Percentiles rank a stretch among this genome's conserved stretches.
These are phyloP conservation scores for Tokudaia muenninki DNA, from an alignment of 2,797 vertebrate genomes.

Conservation along the genomic window DNA sequence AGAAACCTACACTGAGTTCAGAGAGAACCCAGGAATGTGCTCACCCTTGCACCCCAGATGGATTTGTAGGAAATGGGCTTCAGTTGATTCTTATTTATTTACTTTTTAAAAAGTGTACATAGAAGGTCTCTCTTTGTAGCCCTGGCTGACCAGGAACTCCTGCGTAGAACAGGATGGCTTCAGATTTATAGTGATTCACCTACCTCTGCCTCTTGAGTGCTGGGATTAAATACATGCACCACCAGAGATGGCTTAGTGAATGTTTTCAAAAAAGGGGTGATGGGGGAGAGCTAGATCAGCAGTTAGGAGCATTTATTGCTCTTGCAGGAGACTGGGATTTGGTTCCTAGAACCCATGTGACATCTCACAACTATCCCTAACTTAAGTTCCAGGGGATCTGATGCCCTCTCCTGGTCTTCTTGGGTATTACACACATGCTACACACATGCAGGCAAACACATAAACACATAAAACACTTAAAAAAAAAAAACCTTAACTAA, in stretches of 20 bases:
- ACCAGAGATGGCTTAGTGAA: background rate
- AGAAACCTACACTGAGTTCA: rapidly evolving
- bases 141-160: background rate
- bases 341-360: background rate
- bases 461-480: background rate
- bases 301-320: background rate
- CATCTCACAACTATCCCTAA: background rate
- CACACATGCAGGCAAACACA: background rate
- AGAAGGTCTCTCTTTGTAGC: background rate
- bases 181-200: background rate
- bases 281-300: background rate
- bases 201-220: background rate
- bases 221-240: background rate
- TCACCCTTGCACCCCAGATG: rapidly evolving
- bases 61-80: rapidly evolving
- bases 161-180: background rate
- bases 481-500: background rate
- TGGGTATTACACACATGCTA: background rate
- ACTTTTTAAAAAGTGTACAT: background rate
- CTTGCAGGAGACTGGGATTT: background rate
- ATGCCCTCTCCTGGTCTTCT: background rate
- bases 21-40: rapidly evolving
- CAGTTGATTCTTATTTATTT: background rate
- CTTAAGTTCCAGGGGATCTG: background rate
- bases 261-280: background rate